Conservation (phyloP, 2,797 vertebrate genomes). For the Sebastes kiyomatsui region DNA sequence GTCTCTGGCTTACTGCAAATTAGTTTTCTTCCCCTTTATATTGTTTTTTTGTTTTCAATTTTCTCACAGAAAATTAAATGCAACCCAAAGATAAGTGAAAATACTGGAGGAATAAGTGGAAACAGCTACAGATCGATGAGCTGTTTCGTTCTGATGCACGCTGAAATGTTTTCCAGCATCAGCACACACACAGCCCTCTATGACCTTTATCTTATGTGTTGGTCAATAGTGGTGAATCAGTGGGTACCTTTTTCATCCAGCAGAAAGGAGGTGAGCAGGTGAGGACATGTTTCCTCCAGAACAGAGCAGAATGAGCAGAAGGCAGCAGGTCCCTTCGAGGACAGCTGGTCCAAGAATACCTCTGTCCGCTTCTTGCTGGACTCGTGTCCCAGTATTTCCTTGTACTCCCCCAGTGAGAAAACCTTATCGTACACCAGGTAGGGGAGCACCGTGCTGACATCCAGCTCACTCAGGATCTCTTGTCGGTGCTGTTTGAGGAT, state of each 20-base stretch:
- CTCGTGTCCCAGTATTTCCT: constrained; percentile 86
- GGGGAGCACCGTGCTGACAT: constrained; percentile 86
- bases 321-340: constrained; percentile 86
- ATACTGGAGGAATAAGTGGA: background rate
- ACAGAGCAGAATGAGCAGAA: constrained; percentile 89
- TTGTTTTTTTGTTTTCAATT: constrained; percentile 11
- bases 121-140: background rate
- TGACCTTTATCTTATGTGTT: constrained; percentile 16
- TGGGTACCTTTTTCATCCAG: constrained; percentile 89
- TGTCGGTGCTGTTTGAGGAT: constrained; percentile 85
- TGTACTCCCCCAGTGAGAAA: constrained; percentile 90
- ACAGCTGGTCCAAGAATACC: constrained; percentile 88
- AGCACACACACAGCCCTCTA: background rate
- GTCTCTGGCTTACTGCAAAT: constrained; percentile 60
- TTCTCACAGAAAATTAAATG: constrained; percentile 10
- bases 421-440: constrained; percentile 88
- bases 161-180: background rate
- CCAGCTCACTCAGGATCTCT: constrained; percentile 86
- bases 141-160: background rate
- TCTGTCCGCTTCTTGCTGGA: constrained; percentile 81
- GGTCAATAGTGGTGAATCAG: constrained; percentile 1
- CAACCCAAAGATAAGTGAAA: background rate
- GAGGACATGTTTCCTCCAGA: constrained; percentile 91
- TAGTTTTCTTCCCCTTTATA: constrained; percentile 41
- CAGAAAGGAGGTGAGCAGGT: constrained; percentile 90